Evolutionary conservation across 2,888 invertebrate species (phyloP), one percentile per base, ranked within the genome.

Genomic region (Scaptomyza caliginosa): DNA sequence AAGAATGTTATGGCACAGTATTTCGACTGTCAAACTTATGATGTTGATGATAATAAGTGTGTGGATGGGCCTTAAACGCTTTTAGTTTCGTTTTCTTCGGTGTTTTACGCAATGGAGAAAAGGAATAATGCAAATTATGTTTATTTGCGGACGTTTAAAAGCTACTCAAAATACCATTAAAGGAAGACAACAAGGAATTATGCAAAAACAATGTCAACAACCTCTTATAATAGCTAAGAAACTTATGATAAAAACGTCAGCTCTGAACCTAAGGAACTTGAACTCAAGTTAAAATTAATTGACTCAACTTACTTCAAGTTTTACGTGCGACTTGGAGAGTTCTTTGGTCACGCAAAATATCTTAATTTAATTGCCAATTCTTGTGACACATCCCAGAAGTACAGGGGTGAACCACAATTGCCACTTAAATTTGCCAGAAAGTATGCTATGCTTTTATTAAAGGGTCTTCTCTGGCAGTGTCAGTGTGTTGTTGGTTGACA

Each of bases 331-430:
- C 39, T 46, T 76, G 50, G 52, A 39, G 43, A 23, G 40, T 19
- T 34, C 42, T 30, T 36, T 42, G 42, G 67, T 49, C 69, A 73
- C 70, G 60, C 70, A 67, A 32, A 64, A 56, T 64, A 38, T 24
- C 73, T 65, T 79, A 65, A 79, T 74, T 79, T 65, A 70, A 77
- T 70, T 77, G 40, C n/a, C n/a, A n/a, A n/a, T n/a, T n/a, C n/a
- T 4, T 23, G 24, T 30, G 16, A 6, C 43, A 28, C 36, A 36
- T 36, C 2, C 28, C 8, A 26, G 19, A 19, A 21, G 10, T 11
- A 10, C 36, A 17, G 21, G 13, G 23, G 16, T 43, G 1, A 4
- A 7, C 32, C 19, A 8, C 70, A 60, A 66, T 60, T 51, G 60
- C 30, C 26, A 30, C 42, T 58, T 59, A 32, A 42, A 38, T 52